phyloP scores from a whole-genome alignment of 1,140 invertebrate species.

The Cherax quadricarinatus region DNA sequence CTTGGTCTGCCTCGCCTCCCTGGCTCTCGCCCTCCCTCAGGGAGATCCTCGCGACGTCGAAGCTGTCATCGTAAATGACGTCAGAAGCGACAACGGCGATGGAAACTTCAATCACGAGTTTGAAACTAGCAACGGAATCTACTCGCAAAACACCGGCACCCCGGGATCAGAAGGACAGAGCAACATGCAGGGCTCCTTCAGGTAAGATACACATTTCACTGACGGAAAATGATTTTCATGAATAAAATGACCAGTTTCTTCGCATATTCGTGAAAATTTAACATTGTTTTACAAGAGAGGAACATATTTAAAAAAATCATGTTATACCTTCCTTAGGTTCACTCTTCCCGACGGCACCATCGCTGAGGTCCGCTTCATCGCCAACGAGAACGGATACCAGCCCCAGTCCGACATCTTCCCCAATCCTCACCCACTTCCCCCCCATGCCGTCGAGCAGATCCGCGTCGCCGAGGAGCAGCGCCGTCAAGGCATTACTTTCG shows the following conservation, averaged over 20 bases:
- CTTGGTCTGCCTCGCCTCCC: constrained; percentile 24
- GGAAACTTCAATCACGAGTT: constrained; percentile 52
- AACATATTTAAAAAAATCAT: no score
- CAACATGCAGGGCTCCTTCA: constrained; percentile 38
- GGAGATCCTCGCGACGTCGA: neutral
- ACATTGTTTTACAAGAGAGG: neutral
- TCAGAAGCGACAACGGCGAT: constrained; percentile 34
- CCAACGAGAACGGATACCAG: neutral
- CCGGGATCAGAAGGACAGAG: constrained; percentile 21
- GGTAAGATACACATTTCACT: neutral
- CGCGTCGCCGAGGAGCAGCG: constrained; percentile 31
- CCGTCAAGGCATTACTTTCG: constrained; percentile 22
- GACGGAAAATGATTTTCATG: no score
- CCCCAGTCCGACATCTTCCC: neutral
- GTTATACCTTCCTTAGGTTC: constrained; percentile 2
- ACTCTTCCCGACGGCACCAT: constrained; percentile 1
- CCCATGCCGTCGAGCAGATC: constrained; percentile 3
- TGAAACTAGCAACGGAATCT: constrained; percentile 45
- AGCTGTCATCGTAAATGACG: constrained; percentile 4
- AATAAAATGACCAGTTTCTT: neutral
- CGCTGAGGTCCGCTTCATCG: constrained; percentile 10
- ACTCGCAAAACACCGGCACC: neutral
- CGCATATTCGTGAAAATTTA: neutral
- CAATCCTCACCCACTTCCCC: neutral
- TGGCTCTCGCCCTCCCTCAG: constrained; percentile 32